A percentile compares a stretch with the other conserved stretches of the same genome.
Conservation (phyloP, 92 coral and sea anemone genomes). For the Zoanthus gigantus region DNA sequence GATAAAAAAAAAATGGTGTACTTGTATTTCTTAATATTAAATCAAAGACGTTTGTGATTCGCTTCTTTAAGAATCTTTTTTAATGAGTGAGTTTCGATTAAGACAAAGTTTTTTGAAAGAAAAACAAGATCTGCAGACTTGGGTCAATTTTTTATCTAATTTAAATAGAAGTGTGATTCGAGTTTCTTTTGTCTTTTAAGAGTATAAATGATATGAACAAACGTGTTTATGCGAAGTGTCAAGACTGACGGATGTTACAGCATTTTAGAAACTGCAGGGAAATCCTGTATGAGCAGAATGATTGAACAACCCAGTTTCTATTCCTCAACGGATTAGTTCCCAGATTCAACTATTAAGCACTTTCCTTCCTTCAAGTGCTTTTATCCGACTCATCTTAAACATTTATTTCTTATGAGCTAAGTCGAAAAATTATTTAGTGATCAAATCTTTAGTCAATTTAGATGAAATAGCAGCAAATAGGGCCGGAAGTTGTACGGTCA, state of each 20-base stretch:
- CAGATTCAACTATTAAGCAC: background rate
- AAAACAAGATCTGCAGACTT: background rate
- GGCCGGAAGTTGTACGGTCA: constrained; percentile 16
- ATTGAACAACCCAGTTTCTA: background rate
- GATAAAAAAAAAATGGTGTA: background rate
- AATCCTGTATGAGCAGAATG: constrained; percentile 11
- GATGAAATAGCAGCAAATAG: background rate
- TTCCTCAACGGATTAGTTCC: constrained; percentile 27
- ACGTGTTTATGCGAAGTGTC: constrained; percentile 38
- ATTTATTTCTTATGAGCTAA: constrained; percentile 4
- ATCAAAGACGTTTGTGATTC: background rate
- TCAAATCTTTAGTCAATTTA: background rate
- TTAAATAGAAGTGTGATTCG: constrained; percentile 14
- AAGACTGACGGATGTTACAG: constrained; percentile 8
- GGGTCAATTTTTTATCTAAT: background rate
- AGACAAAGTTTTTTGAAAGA: background rate
- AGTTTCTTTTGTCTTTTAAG: constrained; percentile 44
- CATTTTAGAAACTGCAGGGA: constrained; percentile 6
- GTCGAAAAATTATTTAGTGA: background rate
- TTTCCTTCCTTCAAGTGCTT: constrained; percentile 7
- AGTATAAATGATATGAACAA: constrained; percentile 36
- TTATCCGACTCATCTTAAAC: constrained; percentile 12
- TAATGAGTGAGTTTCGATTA: background rate
- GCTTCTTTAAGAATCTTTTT: background rate
- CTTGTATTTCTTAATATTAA: background rate